phyloP scores from a whole-genome alignment of 2,888 invertebrate genomes.

The Hypena proboscidalis region DNA sequence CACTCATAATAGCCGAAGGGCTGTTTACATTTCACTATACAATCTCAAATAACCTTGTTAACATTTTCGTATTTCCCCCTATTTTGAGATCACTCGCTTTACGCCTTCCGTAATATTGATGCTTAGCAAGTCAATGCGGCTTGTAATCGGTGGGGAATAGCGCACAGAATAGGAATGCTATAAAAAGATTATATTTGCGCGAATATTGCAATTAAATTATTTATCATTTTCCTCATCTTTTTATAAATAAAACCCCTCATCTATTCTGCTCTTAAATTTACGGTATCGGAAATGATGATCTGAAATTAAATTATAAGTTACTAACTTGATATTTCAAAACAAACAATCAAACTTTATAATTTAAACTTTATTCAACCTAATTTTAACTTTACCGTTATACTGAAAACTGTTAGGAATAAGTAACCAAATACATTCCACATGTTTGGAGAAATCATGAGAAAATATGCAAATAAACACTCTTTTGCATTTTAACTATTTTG shows the following conservation, averaged over 20 bases:
- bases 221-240: constrained; percentile 28
- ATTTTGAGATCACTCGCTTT: constrained; percentile 38
- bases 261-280: no score
- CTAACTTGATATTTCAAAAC: no score
- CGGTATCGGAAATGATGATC: no score
- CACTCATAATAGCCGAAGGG: constrained; percentile 71
- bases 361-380: no score
- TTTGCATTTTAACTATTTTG: no score
- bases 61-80: constrained; percentile 53
- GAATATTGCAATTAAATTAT: constrained; percentile 23
- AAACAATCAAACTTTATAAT: no score
- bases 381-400: no score
- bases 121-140: constrained; percentile 35
- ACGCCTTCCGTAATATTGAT: constrained; percentile 38
- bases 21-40: constrained; percentile 72
- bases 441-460: no score
- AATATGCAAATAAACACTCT: no score
- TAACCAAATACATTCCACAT: no score
- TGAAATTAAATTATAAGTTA: no score
- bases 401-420: no score
- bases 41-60: constrained; percentile 73
- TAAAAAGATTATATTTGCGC: constrained; percentile 33
- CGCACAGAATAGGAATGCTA: constrained; percentile 35
- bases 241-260: constrained; percentile 1
- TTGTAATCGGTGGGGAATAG: constrained; percentile 29